Base-by-base conservation (phyloP, 1,140 invertebrate species). In the Mycetomoellerius zeteki region DNA sequence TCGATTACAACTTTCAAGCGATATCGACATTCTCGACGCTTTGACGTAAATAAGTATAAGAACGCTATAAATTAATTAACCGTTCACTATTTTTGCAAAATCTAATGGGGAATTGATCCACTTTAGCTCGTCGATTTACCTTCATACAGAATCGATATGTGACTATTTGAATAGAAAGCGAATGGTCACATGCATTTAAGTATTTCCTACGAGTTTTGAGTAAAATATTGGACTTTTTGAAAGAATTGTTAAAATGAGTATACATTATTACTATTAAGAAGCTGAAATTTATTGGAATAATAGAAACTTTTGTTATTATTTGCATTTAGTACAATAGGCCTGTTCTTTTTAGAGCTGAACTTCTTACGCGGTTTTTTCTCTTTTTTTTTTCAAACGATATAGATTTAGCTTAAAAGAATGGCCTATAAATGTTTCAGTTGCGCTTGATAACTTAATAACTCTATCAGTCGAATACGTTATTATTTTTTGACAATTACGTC, bases 1-100 rank as follows among this genome's bases (percentile, higher is more conserved):
- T n/a, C 19, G 8, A 37, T 69, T 56, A 16, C 0, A 21, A 81
- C 10, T 47, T 81, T 19, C 21, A 56, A n/a, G 1, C 6, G 37
- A 84, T 75, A 75, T 75, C 14, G 69, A 84, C 37, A 24, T 82
- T 82, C 58, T 82, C 58, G 5, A 21, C 5, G n/a, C 47, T 24
- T 8, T 30, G 80, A 75, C 24, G 54, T 19, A 75, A 52, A 69
- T 56, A 37, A 58, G 24, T 24, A 27, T 67, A 24, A 54, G 10
- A 81, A 71, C 24, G 8, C 8, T n/a, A 21, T 85, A 47, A 85
- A 78, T 85, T 78, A 85, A 65, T 85, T 43, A 85, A 85, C 16
- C 8, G 21, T 43, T 33, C 10, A 60, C 82, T 85, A 85, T 85
- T 85, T 85, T 65, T 65, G 73, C 3, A 7, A 37, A 67, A 77